Percentiles rank a stretch among this genome's conserved stretches.
Conservation (phyloP, 2,797 vertebrate genomes). For the Pangasius djambal region DNA sequence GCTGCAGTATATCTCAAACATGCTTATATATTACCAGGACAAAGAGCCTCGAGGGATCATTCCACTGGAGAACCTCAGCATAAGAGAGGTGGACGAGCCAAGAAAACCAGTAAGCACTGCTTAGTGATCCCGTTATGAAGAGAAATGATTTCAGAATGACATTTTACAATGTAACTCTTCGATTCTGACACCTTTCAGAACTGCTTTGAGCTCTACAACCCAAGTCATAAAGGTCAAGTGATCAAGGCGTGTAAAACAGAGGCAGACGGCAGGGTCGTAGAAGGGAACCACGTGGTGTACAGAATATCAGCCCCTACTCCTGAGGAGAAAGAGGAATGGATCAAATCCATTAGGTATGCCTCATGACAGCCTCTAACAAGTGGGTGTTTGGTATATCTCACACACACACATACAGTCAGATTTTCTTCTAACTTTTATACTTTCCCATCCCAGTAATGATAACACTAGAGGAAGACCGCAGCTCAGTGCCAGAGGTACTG, state of each 20-base stretch:
- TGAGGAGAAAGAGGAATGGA: slow-evolving; percentile 98
- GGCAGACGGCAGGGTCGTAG: slow-evolving; percentile 94
- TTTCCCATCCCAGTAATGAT: not conserved
- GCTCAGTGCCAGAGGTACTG: not conserved
- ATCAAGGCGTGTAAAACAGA: slow-evolving; percentile 99
- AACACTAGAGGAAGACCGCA: not conserved
- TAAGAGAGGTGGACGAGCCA: slow-evolving; percentile 94
- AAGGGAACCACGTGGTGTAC: slow-evolving; percentile 97
- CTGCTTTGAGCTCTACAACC: slow-evolving; percentile 97
- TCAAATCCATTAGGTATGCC: slow-evolving; percentile 96
- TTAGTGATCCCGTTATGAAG: not conserved
- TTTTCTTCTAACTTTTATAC: not conserved
- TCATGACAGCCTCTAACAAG: not conserved
- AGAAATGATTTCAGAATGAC: not conserved
- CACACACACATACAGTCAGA: not conserved
- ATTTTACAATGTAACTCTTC: slow-evolving; percentile 4
- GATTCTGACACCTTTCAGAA: slow-evolving; percentile 75
- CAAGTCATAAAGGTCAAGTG: slow-evolving; percentile 94
- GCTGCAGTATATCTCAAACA: not conserved
- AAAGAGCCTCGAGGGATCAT: slow-evolving; percentile 97
- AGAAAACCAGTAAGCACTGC: slow-evolving; percentile 87
- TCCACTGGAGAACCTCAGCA: slow-evolving; percentile 95
- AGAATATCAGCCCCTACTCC: slow-evolving; percentile 95
- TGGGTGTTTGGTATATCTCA: not conserved
- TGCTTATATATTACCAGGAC: slow-evolving; percentile 76